Evolutionary conservation across 2,888 invertebrate genomes (phyloP), one percentile per base, ranked within the genome.

Genomic region (Balanococcus diminutus): DNA sequence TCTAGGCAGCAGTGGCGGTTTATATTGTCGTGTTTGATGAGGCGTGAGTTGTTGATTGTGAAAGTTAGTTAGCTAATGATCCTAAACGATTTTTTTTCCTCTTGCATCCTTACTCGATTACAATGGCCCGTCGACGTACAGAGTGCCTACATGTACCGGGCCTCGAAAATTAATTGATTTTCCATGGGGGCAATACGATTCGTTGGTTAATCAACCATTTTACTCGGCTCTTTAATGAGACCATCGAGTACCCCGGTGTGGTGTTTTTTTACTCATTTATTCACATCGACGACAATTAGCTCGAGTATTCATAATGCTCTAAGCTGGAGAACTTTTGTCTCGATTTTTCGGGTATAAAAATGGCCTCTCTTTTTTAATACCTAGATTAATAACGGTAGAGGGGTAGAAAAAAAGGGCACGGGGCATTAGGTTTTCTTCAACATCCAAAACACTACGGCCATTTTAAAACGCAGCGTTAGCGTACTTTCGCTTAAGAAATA

Each of bases 31-130:
- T 82, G 82, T 51, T 82, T 46, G 82, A 82, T 82, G 82, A 82
- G 82, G 82, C 82, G 82, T 82, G 82, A 82, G 82, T 82, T 51
- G 82, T 82, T 82, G 82, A 82, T 82, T 82, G 82, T 82, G 42
- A 42, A 82, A 42, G 51, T 82, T 82, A 82, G 82, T 82, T 51
- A 46, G 31, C 82, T 82, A 82, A 82, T 82, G 82, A 82, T 82
- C 82, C 82, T 51, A 82, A 82, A 82, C 82, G 82, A 82, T 82
- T 51, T 82, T 82, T 82, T 51, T 81, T 22, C n/a, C 14, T 42
- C 81, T 81, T 42, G 75, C 31, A n/a, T 25, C 75, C 39, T 56
- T 72, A 72, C 72, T 72, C 72, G 28, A 25, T 16, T 72, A 72
- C 56, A 56, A 56, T 22, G 72, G 28, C 31, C 28, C 72, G 72